Evolutionary conservation across 1,140 invertebrate species (phyloP), one percentile per base, ranked within the genome.

Genomic region (Lethrus apterus): DNA sequence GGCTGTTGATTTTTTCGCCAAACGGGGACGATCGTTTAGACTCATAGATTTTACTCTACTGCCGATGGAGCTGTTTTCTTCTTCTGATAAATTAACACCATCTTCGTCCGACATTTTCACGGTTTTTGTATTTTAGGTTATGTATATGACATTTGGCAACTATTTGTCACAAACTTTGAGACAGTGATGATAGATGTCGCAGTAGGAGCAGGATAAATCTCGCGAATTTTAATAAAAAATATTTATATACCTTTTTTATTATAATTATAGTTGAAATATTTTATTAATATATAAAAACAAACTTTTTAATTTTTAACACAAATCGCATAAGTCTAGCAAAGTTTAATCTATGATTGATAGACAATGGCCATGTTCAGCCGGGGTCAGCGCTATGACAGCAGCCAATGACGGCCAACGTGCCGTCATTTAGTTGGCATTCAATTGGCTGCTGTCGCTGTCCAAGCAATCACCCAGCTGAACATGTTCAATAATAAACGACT

Each of bases 1-100:
- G 10, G 42, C 42, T 4, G 42, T 44, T 5, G 42, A 44, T 32
- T 44, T 44, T 23, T 44, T 44, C n/a, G 42, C 42, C n/a, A 44
- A 18, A 17, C 42, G 18, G 14, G 42, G 29, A 19, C 31, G 11
- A 11, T 42, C 42, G 8, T 3, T 13, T 24, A 29, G 7, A 20
- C 18, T 18, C 2, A 44, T 8, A 11, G 5, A 19, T 32, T 31
- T 44, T 3, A 32, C 14, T 44, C 29, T 18, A 21, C 21, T 44
- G 7, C n/a, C 24, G 5, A 26, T 7, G 24, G 5, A 26, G n/a
- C n/a, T 7, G n/a, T 26, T 26, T n/a, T 7, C 24, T 26, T 7
- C 24, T 26, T 26, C 24, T 7, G 5, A 7, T 7, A 7, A 7
- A 26, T 26, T 26, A 7, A n/a, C 5, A 26, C n/a, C n/a, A 26